phyloP scores from a whole-genome alignment of 2,113 vertebrate genomes.

The Varanus salvator region DNA sequence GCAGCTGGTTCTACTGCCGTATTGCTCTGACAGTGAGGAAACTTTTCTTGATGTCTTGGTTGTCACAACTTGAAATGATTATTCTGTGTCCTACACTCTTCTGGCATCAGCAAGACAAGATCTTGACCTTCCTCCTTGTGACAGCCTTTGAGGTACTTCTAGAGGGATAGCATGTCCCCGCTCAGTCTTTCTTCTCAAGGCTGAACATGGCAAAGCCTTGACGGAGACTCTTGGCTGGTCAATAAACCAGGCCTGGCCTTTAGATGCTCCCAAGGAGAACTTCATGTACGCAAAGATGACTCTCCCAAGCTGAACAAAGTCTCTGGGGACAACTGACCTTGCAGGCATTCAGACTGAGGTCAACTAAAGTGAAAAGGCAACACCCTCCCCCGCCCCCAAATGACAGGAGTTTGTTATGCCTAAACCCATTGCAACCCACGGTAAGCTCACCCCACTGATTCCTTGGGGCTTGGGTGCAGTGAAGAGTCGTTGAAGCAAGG shows the following conservation, averaged over 20 bases:
- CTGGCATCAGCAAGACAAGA: too few relatives aligned
- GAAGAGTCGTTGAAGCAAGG: neutral
- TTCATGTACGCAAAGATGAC: conserved; percentile 27
- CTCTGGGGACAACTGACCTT: conserved; percentile 37
- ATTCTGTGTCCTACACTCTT: too few relatives aligned
- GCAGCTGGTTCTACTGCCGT: too few relatives aligned
- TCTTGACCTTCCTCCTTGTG: too few relatives aligned
- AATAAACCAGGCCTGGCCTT: conserved; percentile 53
- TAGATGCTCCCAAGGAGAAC: conserved; percentile 37
- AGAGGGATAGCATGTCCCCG: too few relatives aligned
- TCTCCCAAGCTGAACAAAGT: conserved; percentile 53
- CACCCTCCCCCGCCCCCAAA: too few relatives aligned
- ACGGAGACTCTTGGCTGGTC: conserved; percentile 62
- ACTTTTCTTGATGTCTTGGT: too few relatives aligned
- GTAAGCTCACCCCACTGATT: neutral
- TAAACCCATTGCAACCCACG: neutral
- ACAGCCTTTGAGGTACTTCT: too few relatives aligned
- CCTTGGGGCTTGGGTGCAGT: neutral
- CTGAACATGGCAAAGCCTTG: conserved; percentile 2
- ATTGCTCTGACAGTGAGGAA: too few relatives aligned
- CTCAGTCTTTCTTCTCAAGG: too few relatives aligned
- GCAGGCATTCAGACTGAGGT: conserved; percentile 32
- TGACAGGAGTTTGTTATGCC: too few relatives aligned
- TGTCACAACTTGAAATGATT: too few relatives aligned
- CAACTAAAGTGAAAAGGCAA: neutral